Percentiles rank a stretch among this genome's conserved stretches.
phyloP scores from a whole-genome alignment of 2,113 vertebrate genomes.

The Pavo muticus region DNA sequence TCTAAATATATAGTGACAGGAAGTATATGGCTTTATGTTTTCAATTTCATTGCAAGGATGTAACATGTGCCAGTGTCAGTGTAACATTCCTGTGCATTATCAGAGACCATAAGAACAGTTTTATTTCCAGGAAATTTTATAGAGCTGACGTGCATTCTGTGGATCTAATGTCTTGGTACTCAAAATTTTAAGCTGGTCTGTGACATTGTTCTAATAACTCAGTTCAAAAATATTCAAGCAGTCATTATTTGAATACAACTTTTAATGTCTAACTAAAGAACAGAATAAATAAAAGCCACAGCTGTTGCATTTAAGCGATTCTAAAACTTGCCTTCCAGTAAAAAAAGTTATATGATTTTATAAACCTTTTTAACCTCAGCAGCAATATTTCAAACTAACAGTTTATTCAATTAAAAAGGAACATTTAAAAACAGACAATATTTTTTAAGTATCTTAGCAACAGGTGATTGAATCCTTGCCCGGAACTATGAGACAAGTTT shows the following conservation, averaged over 20 bases:
- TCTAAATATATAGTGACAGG: neutral
- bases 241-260: neutral
- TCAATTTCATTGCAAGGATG: neutral
- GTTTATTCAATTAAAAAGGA: constrained; percentile 82
- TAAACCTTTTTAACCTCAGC: constrained; percentile 75
- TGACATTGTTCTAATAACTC: neutral
- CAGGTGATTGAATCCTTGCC: constrained; percentile 85
- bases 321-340: constrained; percentile 51
- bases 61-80: neutral
- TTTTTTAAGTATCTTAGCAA: constrained; percentile 89
- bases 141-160: rapidly evolving
- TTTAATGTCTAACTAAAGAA: constrained; percentile 10
- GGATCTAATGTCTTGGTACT: neutral
- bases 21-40: neutral
- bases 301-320: constrained; percentile 51
- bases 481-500: constrained; percentile 76
- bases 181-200: neutral
- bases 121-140: neutral
- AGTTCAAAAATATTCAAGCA: neutral
- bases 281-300: constrained; percentile 42
- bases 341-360: constrained; percentile 54
- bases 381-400: constrained; percentile 80
- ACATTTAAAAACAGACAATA: constrained; percentile 84
- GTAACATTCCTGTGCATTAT: neutral
- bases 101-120: neutral